phyloP scores from a whole-genome alignment of 2,888 invertebrate genomes.

The Agonum fuliginosum region DNA sequence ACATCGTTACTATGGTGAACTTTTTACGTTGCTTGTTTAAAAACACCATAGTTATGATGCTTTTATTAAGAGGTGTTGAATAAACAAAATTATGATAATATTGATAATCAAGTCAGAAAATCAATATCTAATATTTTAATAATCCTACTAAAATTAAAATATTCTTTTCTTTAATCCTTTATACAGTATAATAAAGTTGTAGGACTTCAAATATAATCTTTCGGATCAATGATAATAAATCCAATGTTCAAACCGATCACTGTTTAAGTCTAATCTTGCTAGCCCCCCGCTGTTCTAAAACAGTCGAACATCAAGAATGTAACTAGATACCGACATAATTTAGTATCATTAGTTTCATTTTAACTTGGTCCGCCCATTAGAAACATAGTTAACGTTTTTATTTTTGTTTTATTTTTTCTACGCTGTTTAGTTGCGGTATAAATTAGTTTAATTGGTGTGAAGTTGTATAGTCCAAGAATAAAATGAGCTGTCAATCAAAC shows the following conservation, averaged over 20 bases:
- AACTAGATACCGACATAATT: slow-evolving; percentile 10
- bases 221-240: no score
- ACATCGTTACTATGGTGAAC: no score
- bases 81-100: no score
- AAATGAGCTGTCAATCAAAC: slow-evolving; percentile 37
- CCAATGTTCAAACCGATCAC: background rate
- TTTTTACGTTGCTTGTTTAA: no score
- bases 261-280: background rate
- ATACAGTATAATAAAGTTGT: no score
- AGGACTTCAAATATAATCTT: no score
- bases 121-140: no score
- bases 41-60: no score
- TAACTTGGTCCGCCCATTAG: background rate
- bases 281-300: background rate
- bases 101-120: no score
- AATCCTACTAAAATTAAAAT: no score
- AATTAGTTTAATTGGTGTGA: slow-evolving; percentile 35
- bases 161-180: no score
- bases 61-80: no score
- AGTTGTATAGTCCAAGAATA: slow-evolving; percentile 22
- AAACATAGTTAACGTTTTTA: slow-evolving; percentile 16
- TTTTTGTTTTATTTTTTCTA: background rate
- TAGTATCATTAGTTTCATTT: slow-evolving; percentile 7
- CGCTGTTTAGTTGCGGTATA: slow-evolving; percentile 4
- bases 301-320: slow-evolving; percentile 4